A percentile compares a stretch with the other conserved stretches of the same genome.
These are phyloP conservation scores for Antheraea pernyi DNA, from an alignment of 1,140 invertebrate genomes.

Conservation along the genomic window DNA sequence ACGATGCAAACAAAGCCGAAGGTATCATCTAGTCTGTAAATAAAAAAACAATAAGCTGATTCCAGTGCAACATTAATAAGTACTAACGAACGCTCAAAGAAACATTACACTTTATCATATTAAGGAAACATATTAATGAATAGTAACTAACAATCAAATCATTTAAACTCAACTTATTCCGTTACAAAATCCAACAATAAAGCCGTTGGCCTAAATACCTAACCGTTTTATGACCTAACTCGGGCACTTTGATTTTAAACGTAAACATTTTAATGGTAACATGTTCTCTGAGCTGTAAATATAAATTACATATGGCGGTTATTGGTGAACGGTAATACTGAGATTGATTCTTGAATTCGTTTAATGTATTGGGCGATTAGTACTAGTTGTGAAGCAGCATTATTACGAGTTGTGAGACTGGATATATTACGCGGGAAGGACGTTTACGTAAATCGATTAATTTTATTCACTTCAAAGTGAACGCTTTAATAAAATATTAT, in stretches of 20 bases:
- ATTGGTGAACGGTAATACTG: constrained; percentile 1
- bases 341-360: not conserved
- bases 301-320: constrained; percentile 10
- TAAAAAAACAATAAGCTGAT: too few species aligned
- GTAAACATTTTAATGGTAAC: constrained; percentile 5
- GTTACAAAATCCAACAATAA: constrained; percentile 42
- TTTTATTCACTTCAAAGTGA: too few species aligned
- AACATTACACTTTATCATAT: too few species aligned
- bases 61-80: too few species aligned
- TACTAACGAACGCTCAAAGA: too few species aligned
- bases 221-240: constrained; percentile 45
- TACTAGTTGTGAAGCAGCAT: not conserved
- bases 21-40: too few species aligned
- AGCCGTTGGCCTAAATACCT: constrained; percentile 42
- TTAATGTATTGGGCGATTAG: not conserved
- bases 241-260: constrained; percentile 8
- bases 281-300: constrained; percentile 9
- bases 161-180: constrained; percentile 5
- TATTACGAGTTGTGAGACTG: not conserved
- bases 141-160: not conserved
- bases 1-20: too few species aligned
- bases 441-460: not conserved
- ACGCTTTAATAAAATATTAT: too few species aligned
- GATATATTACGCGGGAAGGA: not conserved
- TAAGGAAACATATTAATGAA: too few species aligned